Evolutionary conservation across 2,888 invertebrate genomes (phyloP), one percentile per base, ranked within the genome.

Genomic region (Dryocosmus kuriphilus): DNA sequence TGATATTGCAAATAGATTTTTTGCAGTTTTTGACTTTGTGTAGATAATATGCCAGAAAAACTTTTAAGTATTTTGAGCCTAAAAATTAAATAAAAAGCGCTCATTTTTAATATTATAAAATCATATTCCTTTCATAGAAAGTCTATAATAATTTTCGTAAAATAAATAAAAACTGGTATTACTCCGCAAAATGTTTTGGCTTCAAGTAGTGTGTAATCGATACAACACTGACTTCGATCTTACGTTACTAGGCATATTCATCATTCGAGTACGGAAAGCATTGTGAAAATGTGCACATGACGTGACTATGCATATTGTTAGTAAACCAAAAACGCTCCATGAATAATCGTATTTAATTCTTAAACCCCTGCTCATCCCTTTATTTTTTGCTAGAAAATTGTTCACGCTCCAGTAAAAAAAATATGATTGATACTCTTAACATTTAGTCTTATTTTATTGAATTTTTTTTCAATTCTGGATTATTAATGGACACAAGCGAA

Each of bases 281-380:
- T 51, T 71, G 71, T 71, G 71, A 71, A 71, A 46, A 71, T 30
- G 51, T 46, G 46, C 71, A 71, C 46, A 71, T 71, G 71, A 32
- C 71, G n/a, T 71, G 71, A 71, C 71, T 71, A 30, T 46, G 46
- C 71, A 30, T 8, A 71, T 71, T 71, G 30, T 6, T 30, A n/a
- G 27, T 46, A 30, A 67, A 71, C 27, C 30, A 19, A 46, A 71
- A 71, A 71, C 19, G 1, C 46, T 11, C 24, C 67, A 30, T 71
- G 46, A 46, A 71, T 71, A 71, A 71, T 71, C 27, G 46, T 27
- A 19, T 46, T 27, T 30, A 71, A 51, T 71, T 71, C 51, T 46
- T 51, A 46, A 46, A 46, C 46, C 46, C 30, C 8, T 63, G 32
- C 1, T 9, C 6, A 63, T 35, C 63, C 16, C 63, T 27, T 63